Base-by-base conservation (phyloP, 2,113 vertebrate genomes). In the Atherinomorus stipes region DNA sequence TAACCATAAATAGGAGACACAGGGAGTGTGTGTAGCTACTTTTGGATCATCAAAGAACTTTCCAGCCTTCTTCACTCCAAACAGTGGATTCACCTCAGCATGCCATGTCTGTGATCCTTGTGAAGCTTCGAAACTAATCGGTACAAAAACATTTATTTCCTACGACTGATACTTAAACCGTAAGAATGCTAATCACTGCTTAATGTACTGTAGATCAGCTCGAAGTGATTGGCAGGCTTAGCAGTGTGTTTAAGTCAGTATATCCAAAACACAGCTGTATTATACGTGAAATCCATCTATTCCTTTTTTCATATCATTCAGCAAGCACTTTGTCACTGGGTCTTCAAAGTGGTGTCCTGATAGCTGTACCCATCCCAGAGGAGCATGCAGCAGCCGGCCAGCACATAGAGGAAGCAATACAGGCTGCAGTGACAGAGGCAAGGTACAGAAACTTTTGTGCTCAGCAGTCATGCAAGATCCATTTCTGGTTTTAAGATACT, bases 11-110 rank as follows among this genome's bases (percentile, higher is more conserved):
- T 62, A 98, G 96, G 96, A 98, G 83, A 98, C 96, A 0, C 95
- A 96, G 61, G 96, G 96, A 9, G 95, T 98, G 25, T 97, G 96
- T 0, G 96, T 97, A 38, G 95, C 94, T 75, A 95, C 95, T 15
- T 97, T 95, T 70, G 96, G 96, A 54, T 75, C 91, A 18, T 93
- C 94, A 18, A 93, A 84, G 71, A 92, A 92, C 45, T 97, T 98
- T 71, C 96, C 96, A 61, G 95, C 96, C 19, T 98, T 98, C 91
- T 97, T 98, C 76, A 93, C 93, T 38, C 49, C 80, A 23, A 88
- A 89, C 57, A 97, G 96, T 4, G 95, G 95, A 66, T 97, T 95
- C 79, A 90, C 85, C 59, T 95, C 96, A 49, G 94, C 95, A 0
- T 95, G 91, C 65, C 89, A 92, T 0, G 93, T 96, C 56, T 73